phyloP scores from a whole-genome alignment of 2,797 vertebrate genomes.

The Alca torda region DNA sequence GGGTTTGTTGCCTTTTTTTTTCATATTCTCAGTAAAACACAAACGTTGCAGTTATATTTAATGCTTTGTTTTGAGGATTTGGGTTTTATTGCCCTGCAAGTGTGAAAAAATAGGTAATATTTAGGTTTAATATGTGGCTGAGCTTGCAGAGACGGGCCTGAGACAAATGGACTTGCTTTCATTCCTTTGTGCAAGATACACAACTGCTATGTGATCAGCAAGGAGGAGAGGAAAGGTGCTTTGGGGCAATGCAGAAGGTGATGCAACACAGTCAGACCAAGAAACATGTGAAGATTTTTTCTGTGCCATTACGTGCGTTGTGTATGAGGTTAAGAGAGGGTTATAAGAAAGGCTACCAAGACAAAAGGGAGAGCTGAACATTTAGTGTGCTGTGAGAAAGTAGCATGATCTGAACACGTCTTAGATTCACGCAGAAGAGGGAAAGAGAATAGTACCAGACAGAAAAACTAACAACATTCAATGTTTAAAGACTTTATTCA shows the following conservation, averaged over 20 bases:
- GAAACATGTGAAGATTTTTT: background rate
- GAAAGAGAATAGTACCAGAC: background rate
- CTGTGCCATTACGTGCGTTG: background rate
- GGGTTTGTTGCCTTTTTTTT: background rate
- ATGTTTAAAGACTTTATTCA: background rate
- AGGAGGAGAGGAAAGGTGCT: background rate
- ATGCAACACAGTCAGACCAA: background rate
- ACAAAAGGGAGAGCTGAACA: background rate
- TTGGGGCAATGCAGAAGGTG: background rate
- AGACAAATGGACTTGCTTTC: background rate
- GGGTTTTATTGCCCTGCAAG: background rate
- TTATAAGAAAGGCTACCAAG: background rate
- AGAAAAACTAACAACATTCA: background rate
- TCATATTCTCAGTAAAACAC: background rate
- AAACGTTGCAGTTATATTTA: background rate
- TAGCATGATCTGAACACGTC: background rate
- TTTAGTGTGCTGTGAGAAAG: background rate
- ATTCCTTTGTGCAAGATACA: background rate
- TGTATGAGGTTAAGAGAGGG: background rate
- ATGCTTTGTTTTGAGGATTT: background rate
- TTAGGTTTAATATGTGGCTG: background rate
- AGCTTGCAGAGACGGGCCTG: background rate
- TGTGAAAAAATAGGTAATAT: background rate
- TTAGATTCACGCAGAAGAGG: background rate
- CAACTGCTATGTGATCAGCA: background rate